Evolutionary conservation across 2,113 vertebrate species (phyloP).

Genomic region (Catharus bicknelli): DNA sequence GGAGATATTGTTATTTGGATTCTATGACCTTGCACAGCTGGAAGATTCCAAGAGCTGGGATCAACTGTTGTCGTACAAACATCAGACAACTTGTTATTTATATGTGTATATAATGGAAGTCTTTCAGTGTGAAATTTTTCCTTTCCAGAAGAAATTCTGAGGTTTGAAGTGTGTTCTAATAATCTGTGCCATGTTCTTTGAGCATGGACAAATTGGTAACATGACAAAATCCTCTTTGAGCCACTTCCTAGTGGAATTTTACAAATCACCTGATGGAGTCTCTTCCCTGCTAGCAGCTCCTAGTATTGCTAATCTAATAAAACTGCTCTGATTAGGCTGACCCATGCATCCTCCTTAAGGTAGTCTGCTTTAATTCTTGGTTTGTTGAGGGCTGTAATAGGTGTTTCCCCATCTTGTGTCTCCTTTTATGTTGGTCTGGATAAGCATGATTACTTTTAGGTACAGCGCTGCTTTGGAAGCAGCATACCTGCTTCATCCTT

Average conservation of each 20-base stretch:
- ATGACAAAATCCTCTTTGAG: constrained; percentile 11
- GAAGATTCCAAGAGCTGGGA: background rate
- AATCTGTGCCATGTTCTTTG: background rate
- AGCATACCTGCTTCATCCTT: background rate
- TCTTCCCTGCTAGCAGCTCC: background rate
- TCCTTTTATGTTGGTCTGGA: background rate
- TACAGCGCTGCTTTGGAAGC: background rate
- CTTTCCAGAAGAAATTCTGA: background rate
- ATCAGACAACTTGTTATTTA: background rate
- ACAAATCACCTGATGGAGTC: background rate
- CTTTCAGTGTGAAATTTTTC: background rate
- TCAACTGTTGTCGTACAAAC: background rate
- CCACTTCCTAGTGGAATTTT: constrained; percentile 32
- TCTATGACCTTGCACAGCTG: background rate
- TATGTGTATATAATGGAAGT: background rate
- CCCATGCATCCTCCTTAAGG: background rate
- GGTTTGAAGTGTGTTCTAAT: background rate
- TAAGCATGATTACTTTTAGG: background rate
- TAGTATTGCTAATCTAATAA: background rate
- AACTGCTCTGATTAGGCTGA: background rate
- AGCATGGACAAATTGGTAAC: background rate
- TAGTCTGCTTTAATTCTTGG: background rate
- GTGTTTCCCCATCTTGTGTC: accelerated
- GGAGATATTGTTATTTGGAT: background rate
- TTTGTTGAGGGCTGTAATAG: background rate